These are phyloP conservation scores for Triplophysa rosa DNA, from an alignment of 2,113 vertebrate genomes.

Conservation along the genomic window DNA sequence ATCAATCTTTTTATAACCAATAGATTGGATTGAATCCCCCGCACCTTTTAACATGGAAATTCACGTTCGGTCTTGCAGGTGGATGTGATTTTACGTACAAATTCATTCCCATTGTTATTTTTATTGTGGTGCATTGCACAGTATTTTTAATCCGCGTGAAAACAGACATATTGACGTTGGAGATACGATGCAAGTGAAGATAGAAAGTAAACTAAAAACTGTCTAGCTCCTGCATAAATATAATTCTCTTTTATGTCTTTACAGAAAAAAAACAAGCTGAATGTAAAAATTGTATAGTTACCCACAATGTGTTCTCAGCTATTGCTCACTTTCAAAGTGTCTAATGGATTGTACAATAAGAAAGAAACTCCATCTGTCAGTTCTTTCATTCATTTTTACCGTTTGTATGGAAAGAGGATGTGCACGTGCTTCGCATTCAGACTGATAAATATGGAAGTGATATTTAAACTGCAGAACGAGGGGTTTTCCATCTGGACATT, in stretches of 20 bases:
- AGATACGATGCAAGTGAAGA: no score
- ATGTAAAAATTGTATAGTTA: constrained; percentile 2
- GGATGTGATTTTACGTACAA: background rate
- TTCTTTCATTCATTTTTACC: constrained; percentile 26
- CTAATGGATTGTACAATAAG: background rate
- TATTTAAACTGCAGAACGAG: constrained; percentile 13
- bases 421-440: constrained; percentile 17
- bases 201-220: background rate
- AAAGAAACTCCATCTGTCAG: constrained; percentile 22
- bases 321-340: background rate
- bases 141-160: no score
- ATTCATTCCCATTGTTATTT: background rate
- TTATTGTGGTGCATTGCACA: no score
- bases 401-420: constrained; percentile 22
- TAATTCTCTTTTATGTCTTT: background rate
- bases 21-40: background rate
- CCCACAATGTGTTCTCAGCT: background rate
- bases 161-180: background rate
- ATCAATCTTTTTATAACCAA: background rate
- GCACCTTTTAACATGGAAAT: constrained; percentile 1
- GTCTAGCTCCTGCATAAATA: background rate
- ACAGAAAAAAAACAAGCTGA: background rate
- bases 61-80: background rate
- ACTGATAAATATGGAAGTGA: constrained; percentile 22
- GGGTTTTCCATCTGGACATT: constrained; percentile 23